Conservation (phyloP, 2,888 invertebrate genomes). For the Drosophila diplacantha region DNA sequence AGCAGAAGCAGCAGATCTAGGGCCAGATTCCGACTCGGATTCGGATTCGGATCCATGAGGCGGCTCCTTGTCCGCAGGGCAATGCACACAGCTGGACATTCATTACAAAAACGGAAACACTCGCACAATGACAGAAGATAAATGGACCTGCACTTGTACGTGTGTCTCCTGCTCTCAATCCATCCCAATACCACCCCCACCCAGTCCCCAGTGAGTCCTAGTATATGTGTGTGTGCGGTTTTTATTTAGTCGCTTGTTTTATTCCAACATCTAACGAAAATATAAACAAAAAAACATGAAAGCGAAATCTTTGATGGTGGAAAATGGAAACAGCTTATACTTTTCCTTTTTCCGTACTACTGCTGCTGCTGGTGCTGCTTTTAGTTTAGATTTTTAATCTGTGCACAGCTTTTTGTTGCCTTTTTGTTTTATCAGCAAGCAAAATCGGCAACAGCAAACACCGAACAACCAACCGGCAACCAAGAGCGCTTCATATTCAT, state of each 20-base stretch:
- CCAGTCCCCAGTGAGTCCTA: slow-evolving; percentile 5
- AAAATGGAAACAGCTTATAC: slow-evolving; percentile 65
- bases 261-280: slow-evolving; percentile 60
- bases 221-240: slow-evolving; percentile 58
- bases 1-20: slow-evolving; percentile 12
- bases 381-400: slow-evolving; percentile 63
- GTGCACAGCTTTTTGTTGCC: slow-evolving; percentile 53
- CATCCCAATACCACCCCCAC: slow-evolving; percentile 18
- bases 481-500: slow-evolving; percentile 63
- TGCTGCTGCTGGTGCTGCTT: slow-evolving; percentile 35
- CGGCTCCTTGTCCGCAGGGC: slow-evolving; percentile 56
- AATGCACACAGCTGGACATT: slow-evolving; percentile 72
- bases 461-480: slow-evolving; percentile 14
- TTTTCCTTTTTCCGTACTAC: slow-evolving; percentile 34
- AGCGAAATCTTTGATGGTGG: slow-evolving; percentile 63
- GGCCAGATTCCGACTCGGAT: slow-evolving; percentile 36
- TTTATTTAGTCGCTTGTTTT: slow-evolving; percentile 71
- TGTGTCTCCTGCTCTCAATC: slow-evolving; percentile 44
- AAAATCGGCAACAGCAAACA: slow-evolving; percentile 30
- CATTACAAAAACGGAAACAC: slow-evolving; percentile 71
- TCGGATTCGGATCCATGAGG: slow-evolving; percentile 19
- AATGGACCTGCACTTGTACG: slow-evolving; percentile 71
- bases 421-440: slow-evolving; percentile 57
- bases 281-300: slow-evolving; percentile 21
- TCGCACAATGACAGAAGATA: slow-evolving; percentile 71